A percentile compares a stretch with the other conserved stretches of the same genome.
These are phyloP conservation scores for Vanacampus margaritifer DNA, from an alignment of 2,113 vertebrate species.

Conservation along the genomic window DNA sequence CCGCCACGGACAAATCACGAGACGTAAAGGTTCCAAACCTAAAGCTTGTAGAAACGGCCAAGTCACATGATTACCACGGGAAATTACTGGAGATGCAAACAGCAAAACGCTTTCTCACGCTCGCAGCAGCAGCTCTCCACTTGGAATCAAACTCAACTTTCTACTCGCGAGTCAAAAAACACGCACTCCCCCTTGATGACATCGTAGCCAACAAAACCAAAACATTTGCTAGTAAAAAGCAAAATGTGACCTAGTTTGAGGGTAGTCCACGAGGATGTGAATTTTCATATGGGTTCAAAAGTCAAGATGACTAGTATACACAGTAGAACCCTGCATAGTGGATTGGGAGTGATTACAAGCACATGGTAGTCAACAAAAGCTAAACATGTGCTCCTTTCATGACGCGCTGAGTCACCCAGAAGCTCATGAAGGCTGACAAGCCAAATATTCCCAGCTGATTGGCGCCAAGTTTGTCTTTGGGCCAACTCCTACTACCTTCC, in stretches of 20 bases:
- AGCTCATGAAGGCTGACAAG: slow-evolving; percentile 12
- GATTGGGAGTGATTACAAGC: background rate
- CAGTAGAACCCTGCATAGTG: too few relatives aligned
- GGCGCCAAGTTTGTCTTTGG: slow-evolving; percentile 14
- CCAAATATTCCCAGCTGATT: slow-evolving; percentile 46
- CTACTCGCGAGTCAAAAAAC: too few relatives aligned
- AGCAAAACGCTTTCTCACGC: too few relatives aligned
- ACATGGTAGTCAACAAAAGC: background rate
- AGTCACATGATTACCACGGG: too few relatives aligned
- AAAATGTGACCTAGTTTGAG: background rate
- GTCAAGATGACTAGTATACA: too few relatives aligned
- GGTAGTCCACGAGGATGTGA: too few relatives aligned
- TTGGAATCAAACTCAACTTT: background rate
- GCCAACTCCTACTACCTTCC: slow-evolving; percentile 15
- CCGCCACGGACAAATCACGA: too few relatives aligned
- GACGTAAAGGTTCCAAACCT: too few relatives aligned
- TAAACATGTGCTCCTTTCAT: background rate
- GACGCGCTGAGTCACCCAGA: background rate
- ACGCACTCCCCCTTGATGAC: background rate
- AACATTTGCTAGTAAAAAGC: background rate
- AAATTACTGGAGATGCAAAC: too few relatives aligned
- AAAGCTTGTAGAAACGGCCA: too few relatives aligned
- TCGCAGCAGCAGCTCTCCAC: too few relatives aligned
- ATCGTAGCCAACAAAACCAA: background rate
- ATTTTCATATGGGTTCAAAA: too few relatives aligned